Evolutionary conservation across 2,113 vertebrate genomes (phyloP).

Genomic region (Genyomyrus donnyi): DNA sequence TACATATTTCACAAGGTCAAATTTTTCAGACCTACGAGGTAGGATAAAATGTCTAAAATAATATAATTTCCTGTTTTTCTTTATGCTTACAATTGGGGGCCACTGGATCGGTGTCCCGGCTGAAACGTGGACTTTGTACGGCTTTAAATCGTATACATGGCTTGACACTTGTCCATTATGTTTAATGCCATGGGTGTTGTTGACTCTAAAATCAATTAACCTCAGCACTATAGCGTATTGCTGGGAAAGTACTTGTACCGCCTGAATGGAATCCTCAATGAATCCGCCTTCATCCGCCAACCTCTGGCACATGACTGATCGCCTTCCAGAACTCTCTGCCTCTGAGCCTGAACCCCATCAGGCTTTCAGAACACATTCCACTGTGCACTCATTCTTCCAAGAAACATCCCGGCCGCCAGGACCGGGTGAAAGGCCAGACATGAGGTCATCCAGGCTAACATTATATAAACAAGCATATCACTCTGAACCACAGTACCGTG

Average conservation of each 20-base stretch:
- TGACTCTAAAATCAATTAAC: slow-evolving; percentile 8
- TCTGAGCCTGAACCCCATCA: not conserved
- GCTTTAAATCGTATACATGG: not conserved
- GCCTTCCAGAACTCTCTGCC: not conserved
- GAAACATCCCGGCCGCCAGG: not conserved
- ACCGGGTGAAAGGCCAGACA: not conserved
- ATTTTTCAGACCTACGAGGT: not conserved
- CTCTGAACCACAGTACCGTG: not conserved
- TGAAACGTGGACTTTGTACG: not conserved
- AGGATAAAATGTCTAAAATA: not conserved
- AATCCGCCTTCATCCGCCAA: not conserved
- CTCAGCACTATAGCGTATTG: not conserved
- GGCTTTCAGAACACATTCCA: not conserved
- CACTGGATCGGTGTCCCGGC: not conserved
- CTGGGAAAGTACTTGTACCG: not conserved
- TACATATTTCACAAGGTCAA: not conserved
- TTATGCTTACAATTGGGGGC: not conserved
- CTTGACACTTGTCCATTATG: not conserved
- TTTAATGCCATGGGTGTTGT: not conserved
- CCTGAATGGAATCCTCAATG: slow-evolving; percentile 8
- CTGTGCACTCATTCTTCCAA: not conserved
- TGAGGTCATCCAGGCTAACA: not conserved
- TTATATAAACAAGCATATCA: not conserved
- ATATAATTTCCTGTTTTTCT: not conserved
- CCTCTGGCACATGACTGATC: not conserved